Conservation (phyloP, 2,888 invertebrate species). For the Lymantria monacha region DNA sequence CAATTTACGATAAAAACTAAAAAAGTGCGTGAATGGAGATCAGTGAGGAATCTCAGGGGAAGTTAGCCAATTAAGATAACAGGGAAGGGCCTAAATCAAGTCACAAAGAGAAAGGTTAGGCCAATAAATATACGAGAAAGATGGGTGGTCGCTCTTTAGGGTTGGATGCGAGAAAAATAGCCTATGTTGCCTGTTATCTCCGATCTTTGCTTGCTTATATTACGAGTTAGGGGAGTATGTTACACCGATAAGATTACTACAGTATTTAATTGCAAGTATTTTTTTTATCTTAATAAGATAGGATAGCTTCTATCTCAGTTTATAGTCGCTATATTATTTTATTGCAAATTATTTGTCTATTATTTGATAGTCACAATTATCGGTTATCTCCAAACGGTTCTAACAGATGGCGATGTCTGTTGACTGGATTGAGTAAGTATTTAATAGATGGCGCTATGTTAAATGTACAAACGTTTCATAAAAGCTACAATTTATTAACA, state of each 20-base stretch:
- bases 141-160: slow-evolving; percentile 51
- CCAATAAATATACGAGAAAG: slow-evolving; percentile 68
- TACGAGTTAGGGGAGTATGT: slow-evolving; percentile 24
- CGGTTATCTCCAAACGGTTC: too few species aligned
- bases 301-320: too few species aligned
- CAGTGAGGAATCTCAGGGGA: slow-evolving; percentile 45
- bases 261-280: neutral
- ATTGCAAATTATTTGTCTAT: too few species aligned
- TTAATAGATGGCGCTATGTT: too few species aligned
- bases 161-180: slow-evolving; percentile 71
- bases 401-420: too few species aligned
- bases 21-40: slow-evolving; percentile 41
- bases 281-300: too few species aligned
- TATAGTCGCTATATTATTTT: too few species aligned
- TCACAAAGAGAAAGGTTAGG: slow-evolving; percentile 59
- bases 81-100: slow-evolving; percentile 63
- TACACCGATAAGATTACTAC: slow-evolving; percentile 26
- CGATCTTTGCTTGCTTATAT: slow-evolving; percentile 57
- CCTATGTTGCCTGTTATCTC: slow-evolving; percentile 57
- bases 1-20: slow-evolving; percentile 25
- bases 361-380: too few species aligned
- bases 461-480: too few species aligned
- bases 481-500: too few species aligned
- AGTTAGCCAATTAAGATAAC: slow-evolving; percentile 74
- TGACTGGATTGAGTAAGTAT: too few species aligned